Base-by-base conservation (phyloP, 2,888 invertebrate genomes). In the Ennomos quercinarius region DNA sequence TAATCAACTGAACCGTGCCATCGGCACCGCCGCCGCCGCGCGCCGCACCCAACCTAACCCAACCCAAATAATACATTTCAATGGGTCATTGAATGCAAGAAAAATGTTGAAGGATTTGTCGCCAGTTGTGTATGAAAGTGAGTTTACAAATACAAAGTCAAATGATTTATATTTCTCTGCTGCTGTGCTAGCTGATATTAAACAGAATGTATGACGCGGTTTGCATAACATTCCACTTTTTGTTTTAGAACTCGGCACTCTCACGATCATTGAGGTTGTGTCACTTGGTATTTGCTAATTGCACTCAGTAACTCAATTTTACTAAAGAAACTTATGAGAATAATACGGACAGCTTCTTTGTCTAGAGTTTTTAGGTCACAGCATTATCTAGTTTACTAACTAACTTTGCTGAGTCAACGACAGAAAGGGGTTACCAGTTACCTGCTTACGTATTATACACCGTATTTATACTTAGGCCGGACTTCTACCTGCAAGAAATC, bases 261-360 rank as follows among this genome's bases (percentile, higher is more conserved):
- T 78, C 83, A 83, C 81, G 76, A 80, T 81, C 81, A 80, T 78
- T 76, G 70, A 66, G 69, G 72, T 82, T 81, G 80, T 77, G 73
- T 76, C 76, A 80, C 64, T 67, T 65, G 66, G 53, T 67, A 73
- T 76, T 80, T 78, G 72, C 70, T 72, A 74, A 78, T 76, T 76
- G 71, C 72, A 77, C 75, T 74, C 70, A 64, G 71, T 64, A 70
- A 72, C 61, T 65, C 37, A 52, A 59, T 65, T 64, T 66, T 63
- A 38, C 38, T 57, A 49, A 57, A 61, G 64, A 61, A 71, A 70
- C 66, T 53, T 54, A 59, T 70, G 64, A 64, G 71, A 63, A 70
- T 69, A 65, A 68, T 66, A 69, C 68, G 63, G 59, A 57, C 46
- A 39, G 44, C 41, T 46, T 38, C 44, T 34, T 52, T 52, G 44